Evolutionary conservation across 2,888 invertebrate genomes (phyloP), one percentile per base, ranked within the genome.

Genomic region (Diabrotica balteata): DNA sequence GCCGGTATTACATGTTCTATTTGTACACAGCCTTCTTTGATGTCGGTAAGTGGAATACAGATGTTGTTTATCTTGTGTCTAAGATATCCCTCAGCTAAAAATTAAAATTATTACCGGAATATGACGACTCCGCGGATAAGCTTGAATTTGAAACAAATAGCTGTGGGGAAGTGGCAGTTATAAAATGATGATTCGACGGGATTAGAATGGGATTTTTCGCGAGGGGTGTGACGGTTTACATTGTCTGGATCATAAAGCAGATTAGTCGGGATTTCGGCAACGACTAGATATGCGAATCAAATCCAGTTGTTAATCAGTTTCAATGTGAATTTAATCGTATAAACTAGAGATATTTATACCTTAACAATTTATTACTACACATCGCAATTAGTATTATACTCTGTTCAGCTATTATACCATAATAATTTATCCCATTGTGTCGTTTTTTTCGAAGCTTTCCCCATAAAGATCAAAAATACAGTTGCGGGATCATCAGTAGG

Each of bases 1-100:
- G 74, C 77, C 73, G 73, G 76, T 78, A 79, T 80, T 81, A 76
- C 78, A 75, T 80, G 79, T 79, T 80, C 77, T 77, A 75, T 79
- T 78, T 77, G 76, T 77, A 74, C 72, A 78, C 73, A 68, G 71
- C 70, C 17, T 54, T 76, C 81, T 80, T 80, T 80, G 80, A 80
- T 73, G 79, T 78, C 71, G 68, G 76, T 74, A 75, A 72, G 71
- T 73, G 74, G 72, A 74, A 75, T 75, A 71, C 72, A 70, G 69
- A 74, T 74, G 72, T 67, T 76, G 75, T 77, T 76, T 77, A 73
- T 75, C 74, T 73, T 70, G 69, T 69, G 66, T 69, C 71, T 70
- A 64, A 68, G 69, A 69, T 68, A 71, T 72, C 66, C 66, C 57
- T 53, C 50, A 70, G 63, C 69, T 51, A 54, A 59, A 69, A 72